Percentiles rank a stretch among this genome's conserved stretches.
These are phyloP conservation scores for Denticeps clupeoides DNA, from an alignment of 2,797 vertebrate species.

Conservation along the genomic window DNA sequence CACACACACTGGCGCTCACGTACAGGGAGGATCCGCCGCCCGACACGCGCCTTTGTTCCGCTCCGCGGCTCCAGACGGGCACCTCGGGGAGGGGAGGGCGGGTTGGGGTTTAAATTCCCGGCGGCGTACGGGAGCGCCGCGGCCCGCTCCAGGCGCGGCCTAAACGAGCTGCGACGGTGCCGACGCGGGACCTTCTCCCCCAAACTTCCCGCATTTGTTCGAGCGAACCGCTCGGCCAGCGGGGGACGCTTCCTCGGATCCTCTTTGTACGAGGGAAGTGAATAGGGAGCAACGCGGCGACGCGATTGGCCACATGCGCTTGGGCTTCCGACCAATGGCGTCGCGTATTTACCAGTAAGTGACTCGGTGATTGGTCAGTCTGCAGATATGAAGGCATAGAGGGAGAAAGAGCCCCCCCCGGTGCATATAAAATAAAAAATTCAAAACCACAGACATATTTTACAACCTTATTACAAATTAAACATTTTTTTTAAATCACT, in stretches of 20 bases:
- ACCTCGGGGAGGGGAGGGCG: no score
- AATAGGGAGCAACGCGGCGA: constrained; percentile 27
- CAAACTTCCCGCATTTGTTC: constrained; percentile 26
- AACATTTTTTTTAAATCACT: no score
- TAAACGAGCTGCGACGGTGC: neutral
- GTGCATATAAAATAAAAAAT: no score
- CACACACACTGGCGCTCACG: constrained; percentile 10
- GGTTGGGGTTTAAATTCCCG: no score
- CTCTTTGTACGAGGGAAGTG: constrained; percentile 38
- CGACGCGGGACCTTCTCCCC: constrained; percentile 11
- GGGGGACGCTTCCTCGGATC: constrained; percentile 26
- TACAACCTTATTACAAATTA: no score
- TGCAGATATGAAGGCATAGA: constrained; percentile 3
- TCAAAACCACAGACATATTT: no score
- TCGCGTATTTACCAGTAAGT: neutral
- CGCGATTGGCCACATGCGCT: constrained; percentile 23
- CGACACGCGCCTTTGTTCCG: constrained; percentile 46
- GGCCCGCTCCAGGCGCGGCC: constrained; percentile 11
- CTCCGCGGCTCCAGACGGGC: constrained; percentile 27
- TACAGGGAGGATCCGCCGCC: constrained; percentile 16
- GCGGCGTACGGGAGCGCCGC: no score
- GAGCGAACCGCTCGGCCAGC: constrained; percentile 8
- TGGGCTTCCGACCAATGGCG: constrained; percentile 33
- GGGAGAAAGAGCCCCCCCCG: constrained; percentile 5
- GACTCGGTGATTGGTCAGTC: constrained; percentile 30